Base-by-base conservation (phyloP, 2,888 invertebrate genomes). In the Dendrolimus houi region DNA sequence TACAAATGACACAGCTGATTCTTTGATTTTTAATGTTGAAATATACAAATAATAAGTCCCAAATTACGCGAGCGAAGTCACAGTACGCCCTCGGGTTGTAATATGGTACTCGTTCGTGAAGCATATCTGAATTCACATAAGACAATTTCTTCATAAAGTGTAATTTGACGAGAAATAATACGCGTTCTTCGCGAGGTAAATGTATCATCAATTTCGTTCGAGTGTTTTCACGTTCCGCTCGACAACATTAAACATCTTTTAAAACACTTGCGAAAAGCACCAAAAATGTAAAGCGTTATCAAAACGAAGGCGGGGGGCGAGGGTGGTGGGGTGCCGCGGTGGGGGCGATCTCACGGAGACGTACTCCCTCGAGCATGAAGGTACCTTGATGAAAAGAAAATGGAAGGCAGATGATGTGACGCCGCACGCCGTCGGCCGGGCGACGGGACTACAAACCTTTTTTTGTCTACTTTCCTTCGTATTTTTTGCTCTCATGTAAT, bases 331-430 rank as follows among this genome's bases (percentile, higher is more conserved):
- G 54, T n/a, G n/a, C n/a, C n/a, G 59, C 41, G 57, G 56, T 52
- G 60, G 54, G 55, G 57, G 60, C 59, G 57, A 57, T 62, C 59
- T 62, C 62, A 67, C 64, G 65, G 74, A 75, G 78, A 70, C 72
- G 71, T 60, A 68, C 74, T 72, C 76, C 70, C 72, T 72, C 64
- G 74, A 81, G 82, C 83, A 79, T 79, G 75, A 81, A 83, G 75
- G 77, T 75, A 75, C 78, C 79, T 77, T 81, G 80, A 84, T 84
- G 83, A 84, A 84, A 83, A 83, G 83, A 84, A 83, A 83, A 84
- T 83, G 82, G 83, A 78, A 77, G 78, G 67, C 71, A 70, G 71
- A 72, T 71, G 72, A 69, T 61, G 67, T 64, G 62, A 63, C 68
- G 12, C 1, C 8, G 47, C 47, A 47, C 47, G 47, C 9, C 47